Evolutionary conservation across 2,113 vertebrate species (phyloP), one percentile per base, ranked within the genome.

Genomic region (Alces alces): DNA sequence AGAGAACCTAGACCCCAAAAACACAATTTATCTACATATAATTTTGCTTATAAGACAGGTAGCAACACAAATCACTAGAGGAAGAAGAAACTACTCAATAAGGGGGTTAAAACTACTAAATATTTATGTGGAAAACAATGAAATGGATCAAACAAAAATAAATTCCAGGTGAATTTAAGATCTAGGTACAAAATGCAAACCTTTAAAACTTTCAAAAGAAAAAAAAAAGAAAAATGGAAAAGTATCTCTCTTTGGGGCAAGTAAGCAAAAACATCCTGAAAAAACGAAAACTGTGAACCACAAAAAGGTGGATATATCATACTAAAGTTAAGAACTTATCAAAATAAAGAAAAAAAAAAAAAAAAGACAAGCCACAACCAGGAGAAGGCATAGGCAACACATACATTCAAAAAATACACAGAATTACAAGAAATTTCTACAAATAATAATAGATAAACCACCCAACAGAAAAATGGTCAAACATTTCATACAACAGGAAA

Each of bases 401-500:
- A 86, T 16, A 76, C 14, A 83, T 43, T 2, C 28, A 76, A 82
- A 89, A 83, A 93, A 14, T 83, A 88, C n/a, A 79, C 5, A 95
- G 25, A 92, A 79, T 61, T 79, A 89, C 1, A 92, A 73, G 10
- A 28, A 96, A 66, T 43, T 79, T 45, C 36, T 82, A 89, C 11
- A 94, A 86, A 86, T 66, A 96, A 64, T 39, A 80, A 50, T 54
- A 98, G 15, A 89, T 66, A 91, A 94, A 76, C 54, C 36, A 96
- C 7, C 7, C 33, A 39, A 76, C 0, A 93, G 50, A 91, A 94
- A 93, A 95, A 84, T 8, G 25, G 3, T 43, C 25, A 58, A 97
- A 89, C 21, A 95, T 78, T 60, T 85, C 52, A 93, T 12, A 76
- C 21, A 92, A 64, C 1, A 97, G 17, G 8, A 93, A 87, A 94